Evolutionary conservation across 2,888 invertebrate species (phyloP).

Genomic region (Xestia sexstrigata): DNA sequence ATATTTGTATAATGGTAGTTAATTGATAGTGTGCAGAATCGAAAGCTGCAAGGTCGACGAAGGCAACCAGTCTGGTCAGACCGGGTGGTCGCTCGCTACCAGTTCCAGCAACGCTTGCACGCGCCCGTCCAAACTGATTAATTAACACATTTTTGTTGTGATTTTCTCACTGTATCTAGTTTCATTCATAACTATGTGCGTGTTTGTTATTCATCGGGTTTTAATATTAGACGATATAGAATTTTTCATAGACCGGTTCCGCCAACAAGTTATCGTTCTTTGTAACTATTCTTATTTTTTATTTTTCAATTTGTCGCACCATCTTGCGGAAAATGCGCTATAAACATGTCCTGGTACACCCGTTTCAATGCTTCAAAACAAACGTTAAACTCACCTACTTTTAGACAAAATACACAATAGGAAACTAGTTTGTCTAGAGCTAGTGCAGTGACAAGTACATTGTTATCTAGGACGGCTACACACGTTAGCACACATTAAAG

Average conservation of each 20-base stretch:
- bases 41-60: constrained; percentile 80
- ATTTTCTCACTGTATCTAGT: constrained; percentile 48
- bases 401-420: constrained; percentile 34
- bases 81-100: constrained; percentile 69
- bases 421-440: constrained; percentile 49
- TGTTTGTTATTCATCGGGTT: constrained; percentile 15
- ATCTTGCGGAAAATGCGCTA: constrained; percentile 8
- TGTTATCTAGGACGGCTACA: constrained; percentile 58
- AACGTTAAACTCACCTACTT: constrained; percentile 21
- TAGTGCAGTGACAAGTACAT: constrained; percentile 51
- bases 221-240: constrained; percentile 36
- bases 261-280: neutral
- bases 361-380: constrained; percentile 19
- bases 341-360: constrained; percentile 21
- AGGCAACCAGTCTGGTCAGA: constrained; percentile 74
- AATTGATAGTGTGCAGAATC: constrained; percentile 72
- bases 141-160: constrained; percentile 47
- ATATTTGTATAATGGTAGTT: constrained; percentile 62
- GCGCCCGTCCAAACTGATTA: constrained; percentile 56
- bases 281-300: constrained; percentile 7
- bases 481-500: constrained; percentile 54
- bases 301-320: neutral
- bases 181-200: constrained; percentile 44
- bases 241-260: constrained; percentile 6
- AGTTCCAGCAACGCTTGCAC: constrained; percentile 58